phyloP scores from a whole-genome alignment of 2,888 invertebrate genomes.

The Phragmatobia fuliginosa region DNA sequence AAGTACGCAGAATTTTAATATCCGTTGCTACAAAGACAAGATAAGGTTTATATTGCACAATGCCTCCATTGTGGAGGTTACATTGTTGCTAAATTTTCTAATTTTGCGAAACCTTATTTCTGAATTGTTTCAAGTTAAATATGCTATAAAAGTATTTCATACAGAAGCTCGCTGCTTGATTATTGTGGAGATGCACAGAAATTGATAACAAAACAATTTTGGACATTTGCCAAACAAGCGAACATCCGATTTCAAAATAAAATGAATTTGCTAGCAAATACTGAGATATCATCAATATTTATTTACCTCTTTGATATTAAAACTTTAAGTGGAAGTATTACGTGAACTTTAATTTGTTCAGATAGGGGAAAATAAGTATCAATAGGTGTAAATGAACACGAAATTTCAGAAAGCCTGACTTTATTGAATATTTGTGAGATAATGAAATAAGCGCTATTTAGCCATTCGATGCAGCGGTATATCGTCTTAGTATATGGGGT shows the following conservation, averaged over 20 bases:
- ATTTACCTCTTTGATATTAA: not conserved
- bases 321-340: not conserved
- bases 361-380: not conserved
- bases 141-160: conserved; percentile 16
- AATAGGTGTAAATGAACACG: not conserved
- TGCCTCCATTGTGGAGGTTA: conserved; percentile 30
- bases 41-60: conserved; percentile 34
- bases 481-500: not conserved
- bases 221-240: conserved; percentile 16
- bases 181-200: conserved; percentile 16
- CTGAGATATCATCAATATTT: not conserved
- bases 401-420: not conserved
- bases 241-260: conserved; percentile 11
- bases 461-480: not conserved
- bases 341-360: no score
- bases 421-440: not conserved
- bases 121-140: conserved; percentile 33
- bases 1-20: conserved; percentile 33
- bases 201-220: conserved; percentile 15
- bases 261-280: conserved; percentile 6
- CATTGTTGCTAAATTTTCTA: conserved; percentile 30
- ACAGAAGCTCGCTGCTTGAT: conserved; percentile 2
- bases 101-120: conserved; percentile 30
- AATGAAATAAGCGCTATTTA: not conserved
- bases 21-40: conserved; percentile 29